These are phyloP conservation scores for Lasiurus cinereus DNA, from an alignment of 2,113 vertebrate species.

Conservation along the genomic window DNA sequence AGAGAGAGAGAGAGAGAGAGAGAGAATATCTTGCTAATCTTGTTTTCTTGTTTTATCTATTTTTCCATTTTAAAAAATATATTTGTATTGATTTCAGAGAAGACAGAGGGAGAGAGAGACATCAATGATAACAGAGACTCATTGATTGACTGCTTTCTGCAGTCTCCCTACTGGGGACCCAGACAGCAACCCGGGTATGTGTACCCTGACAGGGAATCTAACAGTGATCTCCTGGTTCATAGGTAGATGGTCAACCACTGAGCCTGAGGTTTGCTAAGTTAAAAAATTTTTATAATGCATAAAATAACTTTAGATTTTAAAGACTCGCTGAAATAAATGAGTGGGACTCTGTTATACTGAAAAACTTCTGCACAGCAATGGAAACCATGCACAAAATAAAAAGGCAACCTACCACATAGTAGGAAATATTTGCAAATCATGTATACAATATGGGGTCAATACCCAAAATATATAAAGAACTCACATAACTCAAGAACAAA, in stretches of 20 bases:
- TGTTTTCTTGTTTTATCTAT: not conserved
- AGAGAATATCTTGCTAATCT: constrained; percentile 16
- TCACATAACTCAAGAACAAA: not conserved
- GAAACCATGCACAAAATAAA: not conserved
- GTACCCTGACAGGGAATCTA: too few relatives aligned
- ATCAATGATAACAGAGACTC: too few relatives aligned
- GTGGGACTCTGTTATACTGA: not conserved
- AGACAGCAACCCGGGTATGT: not conserved
- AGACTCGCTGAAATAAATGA: not conserved
- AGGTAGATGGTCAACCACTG: too few relatives aligned
- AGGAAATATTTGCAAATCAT: not conserved
- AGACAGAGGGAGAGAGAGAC: too few relatives aligned
- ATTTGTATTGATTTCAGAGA: too few relatives aligned
- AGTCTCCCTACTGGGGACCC: too few relatives aligned
- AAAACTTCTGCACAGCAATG: not conserved
- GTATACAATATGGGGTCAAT: not conserved
- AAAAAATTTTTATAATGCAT: not conserved
- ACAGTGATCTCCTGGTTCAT: too few relatives aligned
- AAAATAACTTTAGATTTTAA: not conserved
- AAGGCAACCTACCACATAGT: not conserved
- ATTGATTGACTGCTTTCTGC: too few relatives aligned
- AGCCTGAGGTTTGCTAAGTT: not conserved
- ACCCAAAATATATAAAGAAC: not conserved
- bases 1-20: not conserved
- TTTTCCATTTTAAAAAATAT: not conserved